These are phyloP conservation scores for Ditylenchus dipsaci DNA, from an alignment of 1,140 invertebrate genomes.

Conservation along the genomic window DNA sequence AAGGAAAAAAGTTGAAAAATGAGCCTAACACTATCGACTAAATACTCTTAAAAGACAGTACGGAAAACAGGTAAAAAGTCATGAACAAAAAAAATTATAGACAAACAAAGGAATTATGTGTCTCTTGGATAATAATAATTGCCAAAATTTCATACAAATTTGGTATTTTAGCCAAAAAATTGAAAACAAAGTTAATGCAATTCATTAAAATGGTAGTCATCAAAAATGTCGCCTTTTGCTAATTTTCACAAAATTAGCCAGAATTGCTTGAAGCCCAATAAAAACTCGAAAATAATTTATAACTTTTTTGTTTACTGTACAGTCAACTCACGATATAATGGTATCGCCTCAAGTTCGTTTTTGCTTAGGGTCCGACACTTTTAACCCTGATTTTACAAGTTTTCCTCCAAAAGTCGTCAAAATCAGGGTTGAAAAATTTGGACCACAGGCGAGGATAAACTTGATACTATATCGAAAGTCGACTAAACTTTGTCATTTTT, in stretches of 20 bases:
- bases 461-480: no score
- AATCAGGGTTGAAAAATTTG: no score
- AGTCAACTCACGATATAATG: no score
- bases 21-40: neutral
- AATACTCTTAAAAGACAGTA: neutral
- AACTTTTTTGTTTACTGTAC: no score
- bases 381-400: no score
- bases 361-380: no score
- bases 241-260: neutral
- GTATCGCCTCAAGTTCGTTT: no score
- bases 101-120: neutral
- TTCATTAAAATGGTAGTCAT: neutral
- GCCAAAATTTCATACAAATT: neutral
- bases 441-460: no score
- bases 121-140: neutral
- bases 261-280: neutral
- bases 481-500: no score
- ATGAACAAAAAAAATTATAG: neutral
- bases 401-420: no score
- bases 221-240: conserved; percentile 4
- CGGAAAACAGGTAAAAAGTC: neutral
- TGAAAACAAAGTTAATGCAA: neutral
- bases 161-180: neutral
- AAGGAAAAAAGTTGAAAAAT: neutral
- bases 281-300: no score